These are phyloP conservation scores for Hemitrygon akajei DNA, from an alignment of 2,797 vertebrate species.

Conservation along the genomic window DNA sequence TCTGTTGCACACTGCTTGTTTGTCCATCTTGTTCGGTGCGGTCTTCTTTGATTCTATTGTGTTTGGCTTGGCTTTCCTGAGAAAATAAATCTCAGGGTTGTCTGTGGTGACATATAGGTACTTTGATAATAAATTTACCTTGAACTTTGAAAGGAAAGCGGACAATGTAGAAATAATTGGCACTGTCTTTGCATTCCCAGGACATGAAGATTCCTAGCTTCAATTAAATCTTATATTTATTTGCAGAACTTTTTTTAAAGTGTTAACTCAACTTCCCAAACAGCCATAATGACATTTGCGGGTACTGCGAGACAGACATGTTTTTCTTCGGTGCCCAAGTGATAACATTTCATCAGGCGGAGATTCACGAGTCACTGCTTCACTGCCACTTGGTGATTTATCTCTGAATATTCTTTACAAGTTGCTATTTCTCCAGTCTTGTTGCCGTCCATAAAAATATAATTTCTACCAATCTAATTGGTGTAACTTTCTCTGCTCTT, in stretches of 20 bases:
- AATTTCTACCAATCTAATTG: slow-evolving; percentile 2
- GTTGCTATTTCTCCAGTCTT: neutral
- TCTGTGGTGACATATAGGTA: too few species aligned
- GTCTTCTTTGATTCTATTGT: too few species aligned
- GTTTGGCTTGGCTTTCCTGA: too few species aligned
- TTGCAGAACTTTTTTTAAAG: neutral
- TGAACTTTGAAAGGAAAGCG: neutral
- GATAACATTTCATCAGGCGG: too few species aligned
- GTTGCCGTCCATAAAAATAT: neutral
- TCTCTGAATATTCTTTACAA: neutral
- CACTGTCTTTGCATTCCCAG: neutral
- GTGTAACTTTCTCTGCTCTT: neutral
- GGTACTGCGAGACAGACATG: neutral
- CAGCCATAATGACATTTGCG: neutral
- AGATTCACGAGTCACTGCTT: neutral
- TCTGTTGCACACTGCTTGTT: too few species aligned
- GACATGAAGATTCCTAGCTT: too few species aligned
- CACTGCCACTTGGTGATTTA: neutral
- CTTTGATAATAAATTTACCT: too few species aligned
- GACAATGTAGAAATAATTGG: too few species aligned
- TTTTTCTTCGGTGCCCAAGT: neutral
- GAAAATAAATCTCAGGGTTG: too few species aligned
- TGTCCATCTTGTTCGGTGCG: too few species aligned
- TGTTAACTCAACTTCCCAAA: neutral
- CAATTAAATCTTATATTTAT: neutral